Base-by-base conservation (phyloP, 2,113 vertebrate species). In the Cynopterus brachyotis region DNA sequence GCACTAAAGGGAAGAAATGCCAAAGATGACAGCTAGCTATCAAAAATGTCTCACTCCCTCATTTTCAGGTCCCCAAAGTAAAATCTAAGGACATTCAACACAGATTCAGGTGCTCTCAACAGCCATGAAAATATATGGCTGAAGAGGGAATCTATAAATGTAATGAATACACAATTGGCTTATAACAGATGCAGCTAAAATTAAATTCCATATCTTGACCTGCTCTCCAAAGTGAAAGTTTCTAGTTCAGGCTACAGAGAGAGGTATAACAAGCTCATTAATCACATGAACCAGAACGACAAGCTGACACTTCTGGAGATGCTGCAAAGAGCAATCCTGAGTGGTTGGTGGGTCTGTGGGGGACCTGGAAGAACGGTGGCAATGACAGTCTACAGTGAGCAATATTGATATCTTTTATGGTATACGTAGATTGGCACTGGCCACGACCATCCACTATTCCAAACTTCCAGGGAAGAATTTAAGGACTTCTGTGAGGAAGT, bases 131-230 rank as follows among this genome's bases (percentile, higher is more conserved):
- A 93, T 95, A 97, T 94, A 97, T 70, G 78, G 78, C 42, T 94
- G 67, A 89, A 94, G 91, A 94, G 96, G 76, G 95, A 94, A 96
- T 95, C 95, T 95, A 96, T 97, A 97, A 97, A 96, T 94, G 81
- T 96, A 97, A 97, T 91, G 90, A 97, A 97, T 97, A 97, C 93
- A 97, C 92, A 97, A 96, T 75, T 97, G 97, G 81, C 91, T 97
- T 96, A 94, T 96, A 97, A 93, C 76, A 93, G 81, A 96, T 93
- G 45, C 91, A 96, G 91, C 94, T 95, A 91, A 97, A 96, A 97
- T 93, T 96, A 95, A 97, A 96, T 97, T 96, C 22, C 5, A 82
- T 96, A 97, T 96, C 93, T 96, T 96, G 97, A 97, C 95, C 94
- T 80, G 85, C 66, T 96, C 95, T 96, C 76, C 81, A 95, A 98